Conservation (phyloP, 2,797 vertebrate genomes). For the Coendou prehensilis region DNA sequence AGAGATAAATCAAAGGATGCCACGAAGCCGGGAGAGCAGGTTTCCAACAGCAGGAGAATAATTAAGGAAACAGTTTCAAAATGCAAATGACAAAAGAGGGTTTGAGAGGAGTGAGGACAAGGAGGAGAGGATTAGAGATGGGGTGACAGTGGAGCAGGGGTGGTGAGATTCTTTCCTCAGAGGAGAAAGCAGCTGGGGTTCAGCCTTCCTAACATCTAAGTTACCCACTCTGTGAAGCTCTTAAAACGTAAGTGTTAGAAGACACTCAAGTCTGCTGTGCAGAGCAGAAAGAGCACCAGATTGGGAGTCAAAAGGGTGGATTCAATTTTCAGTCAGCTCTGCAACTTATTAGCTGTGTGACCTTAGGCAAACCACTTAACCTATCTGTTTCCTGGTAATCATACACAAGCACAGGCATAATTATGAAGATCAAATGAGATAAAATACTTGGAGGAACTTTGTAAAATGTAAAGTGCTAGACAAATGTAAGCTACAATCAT, state of each 20-base stretch:
- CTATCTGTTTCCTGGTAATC: constrained; percentile 68
- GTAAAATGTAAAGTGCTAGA: constrained; percentile 36
- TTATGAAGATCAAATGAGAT: constrained; percentile 60
- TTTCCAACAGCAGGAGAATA: constrained; percentile 84
- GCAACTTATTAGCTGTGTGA: constrained; percentile 73
- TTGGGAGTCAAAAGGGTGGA: constrained; percentile 66
- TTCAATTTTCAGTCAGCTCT: constrained; percentile 66
- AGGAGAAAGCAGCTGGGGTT: not conserved
- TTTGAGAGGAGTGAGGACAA: constrained; percentile 32
- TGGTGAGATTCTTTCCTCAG: not conserved
- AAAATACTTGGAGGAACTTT: constrained; percentile 48
- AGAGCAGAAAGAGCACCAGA: not conserved
- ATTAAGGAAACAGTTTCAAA: constrained; percentile 88
- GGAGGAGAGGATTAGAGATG: constrained; percentile 54
- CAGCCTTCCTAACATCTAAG: constrained; percentile 13
- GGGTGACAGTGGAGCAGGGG: constrained; percentile 35
- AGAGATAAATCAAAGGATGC: constrained; percentile 90
- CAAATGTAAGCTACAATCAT: constrained; percentile 27
- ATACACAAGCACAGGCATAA: constrained; percentile 27
- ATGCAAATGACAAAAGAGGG: constrained; percentile 81
- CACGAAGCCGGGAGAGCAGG: constrained; percentile 73
- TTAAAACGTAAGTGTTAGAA: constrained; percentile 56
- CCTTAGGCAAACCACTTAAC: constrained; percentile 77
- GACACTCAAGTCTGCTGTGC: not conserved
- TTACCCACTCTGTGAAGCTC: not conserved